Evolutionary conservation across 2,113 vertebrate genomes (phyloP), one percentile per base, ranked within the genome.

Genomic region (Thymallus thymallus): DNA sequence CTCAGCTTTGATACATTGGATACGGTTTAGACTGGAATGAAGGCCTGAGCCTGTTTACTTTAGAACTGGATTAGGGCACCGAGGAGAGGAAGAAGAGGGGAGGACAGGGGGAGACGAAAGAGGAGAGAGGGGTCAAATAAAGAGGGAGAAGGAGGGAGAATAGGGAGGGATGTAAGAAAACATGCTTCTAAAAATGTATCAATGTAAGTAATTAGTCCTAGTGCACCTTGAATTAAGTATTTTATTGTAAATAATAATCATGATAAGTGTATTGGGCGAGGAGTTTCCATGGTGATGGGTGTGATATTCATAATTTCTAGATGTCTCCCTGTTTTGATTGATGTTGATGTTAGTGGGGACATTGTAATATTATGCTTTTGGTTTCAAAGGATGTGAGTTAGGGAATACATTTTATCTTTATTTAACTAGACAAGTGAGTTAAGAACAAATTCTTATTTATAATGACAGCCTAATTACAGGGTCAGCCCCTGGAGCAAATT

Each of bases 1-100:
- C 84, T 82, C 0, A 77, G 85, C 92, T 93, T 92, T 93, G 90
- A 90, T 91, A 84, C 87, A 91, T 92, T 89, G 86, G 84, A 88
- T 90, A 91, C 87, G 88, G 82, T 89, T 88, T 82, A 74, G 78
- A 77, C 76, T 0, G 68, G 68, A 77, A 77, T 62, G 83, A 84
- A 85, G 67, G 69, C 77, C 23, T 69, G 78, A 80, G 84, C 74
- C 79, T 88, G 76, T 85, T 88, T 78, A 80, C 85, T 76, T 85
- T 85, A 85, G 80, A 81, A 81, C 66, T 29, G 82, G 87, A 86
- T 89, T 83, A 74, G 63, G 70, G 74, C 68, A 81, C 82, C 82
- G 84, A 83, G 77, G 71, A 83, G 71, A 81, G 75, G 62, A 68
- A 61, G 72, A 48, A 56, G 68, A 75, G 65, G 16, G 76, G 74